Evolutionary conservation across 2,797 vertebrate genomes (phyloP).

Genomic region (Clamator glandarius): DNA sequence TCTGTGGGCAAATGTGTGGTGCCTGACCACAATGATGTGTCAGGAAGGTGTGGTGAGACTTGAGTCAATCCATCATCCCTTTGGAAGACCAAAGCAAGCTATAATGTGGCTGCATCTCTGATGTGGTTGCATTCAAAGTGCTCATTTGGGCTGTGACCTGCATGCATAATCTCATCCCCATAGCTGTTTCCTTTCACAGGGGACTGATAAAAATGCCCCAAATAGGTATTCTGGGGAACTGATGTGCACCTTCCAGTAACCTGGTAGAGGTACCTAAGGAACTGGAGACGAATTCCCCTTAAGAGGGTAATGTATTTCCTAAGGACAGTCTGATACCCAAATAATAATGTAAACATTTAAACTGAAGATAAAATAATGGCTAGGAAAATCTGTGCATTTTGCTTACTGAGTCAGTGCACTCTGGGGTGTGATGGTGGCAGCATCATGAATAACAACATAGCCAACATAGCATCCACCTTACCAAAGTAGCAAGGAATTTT

Average conservation of each 20-base stretch:
- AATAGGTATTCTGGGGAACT: not conserved
- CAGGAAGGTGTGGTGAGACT: not conserved
- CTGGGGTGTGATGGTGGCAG: not conserved
- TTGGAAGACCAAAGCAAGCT: not conserved
- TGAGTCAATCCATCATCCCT: not conserved
- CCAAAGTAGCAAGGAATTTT: not conserved
- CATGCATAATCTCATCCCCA: not conserved
- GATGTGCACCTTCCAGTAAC: not conserved
- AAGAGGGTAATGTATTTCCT: not conserved
- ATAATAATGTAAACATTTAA: not conserved
- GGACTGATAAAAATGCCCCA: not conserved
- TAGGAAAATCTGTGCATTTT: not conserved
- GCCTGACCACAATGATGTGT: not conserved
- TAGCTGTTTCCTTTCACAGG: not conserved
- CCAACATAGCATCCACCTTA: not conserved
- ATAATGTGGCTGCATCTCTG: not conserved
- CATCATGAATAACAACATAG: not conserved
- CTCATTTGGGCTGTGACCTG: not conserved
- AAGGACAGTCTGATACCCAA: not conserved
- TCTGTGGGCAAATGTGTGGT: not conserved
- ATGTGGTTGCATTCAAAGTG: not conserved
- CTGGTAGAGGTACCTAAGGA: not conserved
- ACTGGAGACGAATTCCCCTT: not conserved
- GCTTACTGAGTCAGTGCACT: not conserved
- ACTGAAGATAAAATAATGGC: not conserved